Evolutionary conservation across 2,888 invertebrate genomes (phyloP).

Genomic region (Scrobipalpa atriplicella): DNA sequence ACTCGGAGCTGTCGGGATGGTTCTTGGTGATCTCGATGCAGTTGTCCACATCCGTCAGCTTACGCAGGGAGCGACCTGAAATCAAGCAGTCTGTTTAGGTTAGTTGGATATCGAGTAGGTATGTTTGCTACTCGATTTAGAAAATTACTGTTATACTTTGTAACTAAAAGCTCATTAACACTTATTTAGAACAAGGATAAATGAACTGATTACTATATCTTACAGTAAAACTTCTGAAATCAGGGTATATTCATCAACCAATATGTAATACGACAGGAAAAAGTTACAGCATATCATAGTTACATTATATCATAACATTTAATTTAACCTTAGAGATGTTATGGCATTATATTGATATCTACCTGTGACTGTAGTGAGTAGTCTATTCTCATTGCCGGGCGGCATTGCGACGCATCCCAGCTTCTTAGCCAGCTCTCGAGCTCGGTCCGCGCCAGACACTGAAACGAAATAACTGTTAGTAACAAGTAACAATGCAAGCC

Average conservation of each 20-base stretch:
- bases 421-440: conserved; percentile 67
- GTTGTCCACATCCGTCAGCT: conserved; percentile 78
- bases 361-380: conserved; percentile 77
- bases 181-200: too few relatives aligned
- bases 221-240: too few relatives aligned
- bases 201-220: too few relatives aligned
- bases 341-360: conserved; percentile 27
- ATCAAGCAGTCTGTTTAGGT: conserved; percentile 3
- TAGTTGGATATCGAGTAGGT: background rate
- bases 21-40: conserved; percentile 80
- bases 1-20: conserved; percentile 76
- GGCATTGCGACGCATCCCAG: conserved; percentile 69
- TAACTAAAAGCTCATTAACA: too few relatives aligned
- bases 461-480: background rate
- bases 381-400: conserved; percentile 65
- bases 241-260: too few relatives aligned
- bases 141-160: too few relatives aligned
- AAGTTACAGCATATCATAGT: too few relatives aligned
- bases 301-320: too few relatives aligned
- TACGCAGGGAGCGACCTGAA: conserved; percentile 72
- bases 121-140: too few relatives aligned
- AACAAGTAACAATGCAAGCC: background rate
- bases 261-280: too few relatives aligned
- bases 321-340: too few relatives aligned
- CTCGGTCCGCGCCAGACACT: conserved; percentile 75